These are phyloP conservation scores for Andrena bicolor DNA, from an alignment of 2,888 invertebrate species.

Conservation along the genomic window DNA sequence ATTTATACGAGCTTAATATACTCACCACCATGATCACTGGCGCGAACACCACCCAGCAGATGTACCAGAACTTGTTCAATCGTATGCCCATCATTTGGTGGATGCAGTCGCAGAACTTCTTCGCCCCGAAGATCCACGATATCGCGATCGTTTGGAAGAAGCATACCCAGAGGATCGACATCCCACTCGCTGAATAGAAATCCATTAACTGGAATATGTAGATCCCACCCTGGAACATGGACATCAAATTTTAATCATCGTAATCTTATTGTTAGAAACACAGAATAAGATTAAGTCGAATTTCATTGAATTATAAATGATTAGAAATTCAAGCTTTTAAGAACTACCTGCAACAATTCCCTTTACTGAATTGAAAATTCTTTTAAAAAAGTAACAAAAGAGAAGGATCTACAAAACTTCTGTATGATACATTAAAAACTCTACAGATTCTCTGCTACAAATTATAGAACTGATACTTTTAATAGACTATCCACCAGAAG, in stretches of 20 bases:
- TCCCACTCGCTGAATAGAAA: conserved; percentile 87
- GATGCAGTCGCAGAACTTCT: conserved; percentile 87
- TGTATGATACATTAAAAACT: no score
- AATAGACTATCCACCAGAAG: background rate
- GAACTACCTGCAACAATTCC: background rate
- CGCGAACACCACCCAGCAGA: conserved; percentile 88
- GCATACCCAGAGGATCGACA: conserved; percentile 88
- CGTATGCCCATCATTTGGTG: conserved; percentile 88
- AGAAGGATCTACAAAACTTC: no score
- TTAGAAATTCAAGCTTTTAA: no score
- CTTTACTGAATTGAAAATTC: background rate
- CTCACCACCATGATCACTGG: conserved; percentile 88
- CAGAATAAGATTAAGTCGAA: background rate
- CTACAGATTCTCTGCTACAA: background rate
- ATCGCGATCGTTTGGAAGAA: conserved; percentile 88
- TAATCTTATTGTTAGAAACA: background rate
- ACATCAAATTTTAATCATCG: background rate
- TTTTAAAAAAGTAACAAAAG: background rate
- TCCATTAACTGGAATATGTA: conserved; percentile 86
- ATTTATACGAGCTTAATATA: conserved; percentile 46
- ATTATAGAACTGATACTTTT: background rate
- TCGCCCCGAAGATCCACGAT: conserved; percentile 88
- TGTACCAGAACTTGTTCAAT: conserved; percentile 86
- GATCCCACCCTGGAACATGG: conserved; percentile 83
- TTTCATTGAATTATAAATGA: background rate